phyloP scores from a whole-genome alignment of 2,113 vertebrate genomes.

The Chionis minor region DNA sequence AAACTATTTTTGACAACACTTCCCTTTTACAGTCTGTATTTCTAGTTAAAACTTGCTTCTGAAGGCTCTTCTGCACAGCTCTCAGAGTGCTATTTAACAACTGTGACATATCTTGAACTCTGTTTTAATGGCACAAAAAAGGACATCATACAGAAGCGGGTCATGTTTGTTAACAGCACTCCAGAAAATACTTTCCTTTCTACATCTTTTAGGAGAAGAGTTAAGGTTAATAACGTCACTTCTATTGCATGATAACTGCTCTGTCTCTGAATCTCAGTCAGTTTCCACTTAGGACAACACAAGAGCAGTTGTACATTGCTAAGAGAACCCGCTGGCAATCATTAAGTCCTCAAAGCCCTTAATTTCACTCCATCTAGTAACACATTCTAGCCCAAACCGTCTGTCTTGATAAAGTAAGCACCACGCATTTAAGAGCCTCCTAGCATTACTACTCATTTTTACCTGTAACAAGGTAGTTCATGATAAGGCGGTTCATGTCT shows the following conservation, averaged over 20 bases:
- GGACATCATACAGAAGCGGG: neutral
- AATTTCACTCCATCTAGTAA: neutral
- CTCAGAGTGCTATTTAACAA: neutral
- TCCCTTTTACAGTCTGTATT: neutral
- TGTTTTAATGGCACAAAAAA: neutral
- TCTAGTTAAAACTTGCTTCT: neutral
- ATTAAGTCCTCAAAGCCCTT: neutral
- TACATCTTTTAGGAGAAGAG: neutral
- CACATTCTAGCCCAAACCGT: neutral
- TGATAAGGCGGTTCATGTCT: slow-evolving; percentile 98
- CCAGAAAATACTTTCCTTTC: neutral
- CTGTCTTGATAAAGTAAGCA: neutral
- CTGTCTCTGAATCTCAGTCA: neutral
- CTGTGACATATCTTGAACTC: neutral
- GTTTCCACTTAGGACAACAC: neutral
- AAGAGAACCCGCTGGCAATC: neutral
- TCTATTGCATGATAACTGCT: neutral
- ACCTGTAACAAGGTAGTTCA: slow-evolving; percentile 99
- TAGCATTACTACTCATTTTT: neutral
- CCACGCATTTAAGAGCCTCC: neutral
- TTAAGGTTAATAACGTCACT: neutral
- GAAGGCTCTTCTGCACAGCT: neutral
- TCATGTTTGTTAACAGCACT: neutral
- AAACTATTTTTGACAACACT: neutral
- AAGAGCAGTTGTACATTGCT: neutral